These are phyloP conservation scores for Tricholauxania praeusta DNA, from an alignment of 2,888 invertebrate genomes.

Conservation along the genomic window DNA sequence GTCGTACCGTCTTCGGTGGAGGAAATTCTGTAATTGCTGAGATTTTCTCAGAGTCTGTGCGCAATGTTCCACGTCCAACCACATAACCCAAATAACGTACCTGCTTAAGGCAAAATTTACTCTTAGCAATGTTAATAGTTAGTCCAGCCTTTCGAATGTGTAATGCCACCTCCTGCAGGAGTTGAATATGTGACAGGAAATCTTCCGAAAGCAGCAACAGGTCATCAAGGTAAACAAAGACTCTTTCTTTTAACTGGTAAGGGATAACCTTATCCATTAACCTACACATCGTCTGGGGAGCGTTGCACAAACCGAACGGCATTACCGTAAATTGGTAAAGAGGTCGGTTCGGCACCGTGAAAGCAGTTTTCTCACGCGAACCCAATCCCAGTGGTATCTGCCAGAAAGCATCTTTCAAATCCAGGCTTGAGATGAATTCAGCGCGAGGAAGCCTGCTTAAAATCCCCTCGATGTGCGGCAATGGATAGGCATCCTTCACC, in stretches of 20 bases:
- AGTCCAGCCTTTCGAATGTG: background rate
- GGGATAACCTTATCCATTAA: slow-evolving; percentile 4
- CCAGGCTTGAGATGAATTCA: slow-evolving; percentile 39
- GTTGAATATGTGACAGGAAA: slow-evolving; percentile 7
- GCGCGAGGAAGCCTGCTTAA: slow-evolving; percentile 35
- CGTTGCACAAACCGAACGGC: slow-evolving; percentile 12
- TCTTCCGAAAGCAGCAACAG: slow-evolving; percentile 2
- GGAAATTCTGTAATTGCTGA: background rate
- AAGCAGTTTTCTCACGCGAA: no score
- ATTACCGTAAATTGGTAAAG: no score
- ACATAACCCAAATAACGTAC: slow-evolving; percentile 7
- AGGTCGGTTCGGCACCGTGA: no score
- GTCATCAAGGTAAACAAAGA: slow-evolving; percentile 3
- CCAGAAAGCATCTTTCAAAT: no score
- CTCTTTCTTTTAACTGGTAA: slow-evolving; percentile 2
- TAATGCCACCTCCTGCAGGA: background rate
- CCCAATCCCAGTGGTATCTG: no score
- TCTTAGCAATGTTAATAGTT: background rate
- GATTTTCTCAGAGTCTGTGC: background rate
- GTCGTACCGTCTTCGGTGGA: background rate
- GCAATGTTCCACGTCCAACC: slow-evolving; percentile 1
- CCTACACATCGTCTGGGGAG: slow-evolving; percentile 9
- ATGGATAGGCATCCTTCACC: slow-evolving; percentile 40
- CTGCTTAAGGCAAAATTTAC: background rate
- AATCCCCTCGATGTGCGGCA: slow-evolving; percentile 44